These are phyloP conservation scores for Gandaritis pyraliata DNA, from an alignment of 2,888 invertebrate genomes.

Conservation along the genomic window DNA sequence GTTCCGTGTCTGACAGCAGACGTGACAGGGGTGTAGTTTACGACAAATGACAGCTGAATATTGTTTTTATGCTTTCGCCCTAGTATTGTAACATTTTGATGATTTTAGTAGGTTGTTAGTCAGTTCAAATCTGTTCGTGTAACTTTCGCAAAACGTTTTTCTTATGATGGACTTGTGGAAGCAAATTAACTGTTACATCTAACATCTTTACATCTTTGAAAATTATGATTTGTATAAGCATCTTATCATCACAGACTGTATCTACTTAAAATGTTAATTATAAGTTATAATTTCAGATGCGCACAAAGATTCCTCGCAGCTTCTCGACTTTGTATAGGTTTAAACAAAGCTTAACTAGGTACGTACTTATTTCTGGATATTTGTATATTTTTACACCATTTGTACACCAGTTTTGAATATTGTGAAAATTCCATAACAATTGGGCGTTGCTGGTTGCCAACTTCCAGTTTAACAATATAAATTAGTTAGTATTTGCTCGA, in stretches of 20 bases:
- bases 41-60: constrained; percentile 30
- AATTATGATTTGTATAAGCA: too few relatives aligned
- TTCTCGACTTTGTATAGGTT: not conserved
- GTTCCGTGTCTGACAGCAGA: constrained; percentile 2
- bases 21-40: constrained; percentile 23
- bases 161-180: not conserved
- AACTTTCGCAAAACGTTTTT: not conserved
- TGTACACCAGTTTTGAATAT: constrained; percentile 27
- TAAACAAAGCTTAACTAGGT: not conserved
- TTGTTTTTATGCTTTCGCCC: constrained; percentile 21
- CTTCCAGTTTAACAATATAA: constrained; percentile 15
- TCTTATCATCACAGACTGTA: too few relatives aligned
- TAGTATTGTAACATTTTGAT: too few relatives aligned
- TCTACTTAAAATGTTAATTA: too few relatives aligned
- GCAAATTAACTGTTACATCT: not conserved
- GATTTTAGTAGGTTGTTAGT: constrained; percentile 28
- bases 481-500: constrained; percentile 1
- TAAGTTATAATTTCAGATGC: too few relatives aligned
- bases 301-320: not conserved
- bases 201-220: too few relatives aligned
- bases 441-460: constrained; percentile 21
- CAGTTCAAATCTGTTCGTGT: constrained; percentile 18
- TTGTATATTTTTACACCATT: too few relatives aligned
- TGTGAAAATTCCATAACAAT: constrained; percentile 20
- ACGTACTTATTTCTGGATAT: constrained; percentile 11